Evolutionary conservation across 2,888 invertebrate genomes (phyloP).

Genomic region (Catonia carolina): DNA sequence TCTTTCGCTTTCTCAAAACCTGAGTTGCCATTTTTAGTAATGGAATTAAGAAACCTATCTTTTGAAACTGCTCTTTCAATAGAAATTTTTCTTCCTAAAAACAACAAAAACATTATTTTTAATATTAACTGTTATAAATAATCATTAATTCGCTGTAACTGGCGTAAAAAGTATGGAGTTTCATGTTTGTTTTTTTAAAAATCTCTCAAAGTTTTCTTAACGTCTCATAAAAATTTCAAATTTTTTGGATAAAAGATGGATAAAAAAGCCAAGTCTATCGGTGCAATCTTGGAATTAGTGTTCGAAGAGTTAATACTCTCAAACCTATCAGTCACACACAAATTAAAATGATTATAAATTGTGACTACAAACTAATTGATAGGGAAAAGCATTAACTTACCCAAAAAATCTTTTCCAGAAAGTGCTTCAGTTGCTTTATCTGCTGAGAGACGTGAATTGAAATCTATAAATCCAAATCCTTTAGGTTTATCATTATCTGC

Average conservation of each 20-base stretch:
- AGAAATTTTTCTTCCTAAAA: slow-evolving; percentile 18
- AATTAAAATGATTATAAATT: too few relatives aligned
- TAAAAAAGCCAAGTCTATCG: too few relatives aligned
- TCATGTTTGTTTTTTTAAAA: too few relatives aligned
- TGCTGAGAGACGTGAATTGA: slow-evolving; percentile 14
- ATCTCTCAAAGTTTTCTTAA: too few relatives aligned
- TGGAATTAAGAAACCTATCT: neutral
- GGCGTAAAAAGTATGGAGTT: neutral
- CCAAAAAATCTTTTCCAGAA: slow-evolving; percentile 18
- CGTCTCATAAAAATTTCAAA: too few relatives aligned
- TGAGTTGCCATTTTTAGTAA: too few relatives aligned
- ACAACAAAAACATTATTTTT: neutral
- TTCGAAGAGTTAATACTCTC: neutral
- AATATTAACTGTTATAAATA: neutral
- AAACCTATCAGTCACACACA: too few relatives aligned
- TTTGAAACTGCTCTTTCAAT: slow-evolving; percentile 15
- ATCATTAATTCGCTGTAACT: neutral
- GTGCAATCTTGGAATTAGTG: too few relatives aligned
- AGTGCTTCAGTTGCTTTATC: slow-evolving; percentile 19
- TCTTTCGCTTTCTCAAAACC: neutral
- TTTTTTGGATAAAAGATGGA: too few relatives aligned
- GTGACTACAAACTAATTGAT: too few relatives aligned
- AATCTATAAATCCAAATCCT: slow-evolving; percentile 24
- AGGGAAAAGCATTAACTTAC: slow-evolving; percentile 11
- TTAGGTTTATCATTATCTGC: slow-evolving; percentile 15